phyloP scores from a whole-genome alignment of 2,797 vertebrate genomes.

The Vultur gryphus region DNA sequence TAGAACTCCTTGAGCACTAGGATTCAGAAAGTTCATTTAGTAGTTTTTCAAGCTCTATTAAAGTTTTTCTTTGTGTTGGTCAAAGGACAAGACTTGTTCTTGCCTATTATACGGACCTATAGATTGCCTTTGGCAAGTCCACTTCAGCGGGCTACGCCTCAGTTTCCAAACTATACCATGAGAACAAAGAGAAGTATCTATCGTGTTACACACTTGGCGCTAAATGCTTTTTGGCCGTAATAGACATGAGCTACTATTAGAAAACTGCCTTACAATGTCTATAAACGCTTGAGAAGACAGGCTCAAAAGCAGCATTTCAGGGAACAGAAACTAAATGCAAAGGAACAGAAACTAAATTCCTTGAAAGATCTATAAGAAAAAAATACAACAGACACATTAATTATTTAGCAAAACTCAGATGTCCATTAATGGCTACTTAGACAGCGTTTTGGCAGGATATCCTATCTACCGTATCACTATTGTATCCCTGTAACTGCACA shows the following conservation, averaged over 20 bases:
- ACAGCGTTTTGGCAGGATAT: not conserved
- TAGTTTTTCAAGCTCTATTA: not conserved
- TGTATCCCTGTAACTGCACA: not conserved
- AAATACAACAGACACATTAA: conserved; percentile 33
- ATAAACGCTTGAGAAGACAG: not conserved
- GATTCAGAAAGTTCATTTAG: not conserved
- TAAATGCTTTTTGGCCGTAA: not conserved
- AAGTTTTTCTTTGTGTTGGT: not conserved
- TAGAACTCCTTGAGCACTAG: not conserved
- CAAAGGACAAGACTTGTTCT: not conserved
- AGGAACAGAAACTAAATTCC: conserved; percentile 52
- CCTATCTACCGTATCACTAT: not conserved
- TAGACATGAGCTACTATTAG: not conserved
- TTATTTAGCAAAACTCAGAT: conserved; percentile 54
- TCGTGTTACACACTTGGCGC: not conserved
- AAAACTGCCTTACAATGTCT: not conserved
- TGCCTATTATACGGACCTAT: not conserved
- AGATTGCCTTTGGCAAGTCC: not conserved
- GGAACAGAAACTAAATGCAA: conserved; percentile 36
- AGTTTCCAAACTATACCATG: not conserved
- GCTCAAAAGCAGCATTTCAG: conserved; percentile 19
- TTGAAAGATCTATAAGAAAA: conserved; percentile 50
- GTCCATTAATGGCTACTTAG: conserved; percentile 45
- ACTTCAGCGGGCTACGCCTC: not conserved
- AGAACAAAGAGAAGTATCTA: not conserved